Base-by-base conservation (phyloP, 2,888 invertebrate genomes). In the Maniola hyperantus region DNA sequence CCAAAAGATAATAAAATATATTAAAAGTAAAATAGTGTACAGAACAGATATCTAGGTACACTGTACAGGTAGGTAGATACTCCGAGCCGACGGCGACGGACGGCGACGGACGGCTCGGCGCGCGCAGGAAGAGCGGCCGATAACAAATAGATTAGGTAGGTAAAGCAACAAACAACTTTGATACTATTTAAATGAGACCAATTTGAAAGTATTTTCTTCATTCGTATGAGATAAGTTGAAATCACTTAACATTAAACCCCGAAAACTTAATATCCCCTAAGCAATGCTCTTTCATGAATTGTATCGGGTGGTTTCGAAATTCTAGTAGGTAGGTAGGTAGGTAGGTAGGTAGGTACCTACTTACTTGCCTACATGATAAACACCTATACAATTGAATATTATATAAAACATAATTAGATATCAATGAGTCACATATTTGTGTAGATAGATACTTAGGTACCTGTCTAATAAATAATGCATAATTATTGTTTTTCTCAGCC, bases 391-490 rank as follows among this genome's bases (percentile, higher is more conserved):
- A 15, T 7, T 15, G n/a, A 0, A 46, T 15, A 44, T 44, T 44
- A 6, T 44, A 11, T 13, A 0, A 15, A n/a, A 46, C 2, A 15
- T 46, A 26, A 26, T 26, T 26, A 46, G 6, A 15, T 46, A 46
- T 15, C n/a, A 46, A 15, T 15, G 46, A 46, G 46, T 46, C 15
- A 46, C 1, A 46, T 15, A 15, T 20, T 18, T 42, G 11, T 20
- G 18, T 57, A 46, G 7, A n/a, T 15, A 46, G n/a, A 6, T 10
- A 42, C 13, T 10, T 15, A 46, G n/a, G 7, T 10, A 42, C 13
- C 15, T 42, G 20, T 18, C 36, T 5, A 20, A 42, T 57, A 42
- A 42, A 42, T 39, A 57, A 57, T 57, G 42, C 57, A 55, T 55
- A 2, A 26, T 55, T 55, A 36, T 36, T 15, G 18, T 10, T 36